These are phyloP conservation scores for Ceratina japonica DNA, from an alignment of 1,140 invertebrate genomes.

Conservation along the genomic window DNA sequence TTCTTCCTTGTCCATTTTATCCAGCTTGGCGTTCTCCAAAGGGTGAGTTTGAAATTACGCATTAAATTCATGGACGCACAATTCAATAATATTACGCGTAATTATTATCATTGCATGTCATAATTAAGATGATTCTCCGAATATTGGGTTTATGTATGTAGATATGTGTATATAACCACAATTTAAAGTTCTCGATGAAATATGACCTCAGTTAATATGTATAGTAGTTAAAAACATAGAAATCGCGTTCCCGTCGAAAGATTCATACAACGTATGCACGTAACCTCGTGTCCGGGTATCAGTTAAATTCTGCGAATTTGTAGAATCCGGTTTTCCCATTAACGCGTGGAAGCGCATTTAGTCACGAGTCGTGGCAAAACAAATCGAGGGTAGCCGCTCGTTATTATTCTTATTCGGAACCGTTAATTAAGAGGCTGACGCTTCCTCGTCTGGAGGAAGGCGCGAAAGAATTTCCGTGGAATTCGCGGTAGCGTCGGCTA, in stretches of 20 bases:
- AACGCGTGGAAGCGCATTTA: neutral
- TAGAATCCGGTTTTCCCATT: neutral
- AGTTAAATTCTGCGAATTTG: neutral
- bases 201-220: no score
- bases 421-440: conserved; percentile 46
- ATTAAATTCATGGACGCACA: no score
- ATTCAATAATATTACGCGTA: no score
- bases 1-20: neutral
- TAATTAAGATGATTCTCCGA: no score
- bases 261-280: no score
- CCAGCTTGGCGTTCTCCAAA: neutral
- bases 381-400: conserved; percentile 37
- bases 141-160: no score
- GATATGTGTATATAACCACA: no score
- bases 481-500: conserved; percentile 50
- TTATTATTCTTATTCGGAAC: conserved; percentile 53
- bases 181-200: no score
- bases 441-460: conserved; percentile 20
- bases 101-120: no score
- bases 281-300: neutral
- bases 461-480: conserved; percentile 53
- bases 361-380: neutral
- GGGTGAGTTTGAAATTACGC: no score
- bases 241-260: no score
- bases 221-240: no score